A percentile compares a stretch with the other conserved stretches of the same genome.
phyloP scores from a whole-genome alignment of 2,888 invertebrate genomes.

The Actias luna region DNA sequence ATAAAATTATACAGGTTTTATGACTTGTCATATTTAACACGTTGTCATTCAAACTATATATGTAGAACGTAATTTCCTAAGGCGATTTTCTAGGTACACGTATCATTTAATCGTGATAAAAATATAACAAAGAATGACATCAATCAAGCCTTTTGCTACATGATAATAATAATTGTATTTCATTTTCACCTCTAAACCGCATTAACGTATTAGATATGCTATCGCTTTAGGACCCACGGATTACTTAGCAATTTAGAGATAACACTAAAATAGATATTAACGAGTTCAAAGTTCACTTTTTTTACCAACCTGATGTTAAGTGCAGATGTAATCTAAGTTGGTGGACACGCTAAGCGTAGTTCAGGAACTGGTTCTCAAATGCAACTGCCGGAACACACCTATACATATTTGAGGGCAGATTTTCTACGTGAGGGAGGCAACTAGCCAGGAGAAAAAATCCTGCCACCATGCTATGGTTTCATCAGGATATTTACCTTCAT shows the following conservation, averaged over 20 bases:
- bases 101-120: not conserved
- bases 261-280: not conserved
- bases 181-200: not conserved
- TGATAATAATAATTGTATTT: not conserved
- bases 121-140: not conserved
- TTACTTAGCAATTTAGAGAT: not conserved
- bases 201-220: not conserved
- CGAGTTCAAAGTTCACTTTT: not conserved
- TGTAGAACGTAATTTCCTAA: not conserved
- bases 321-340: too few species aligned
- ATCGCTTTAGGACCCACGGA: not conserved
- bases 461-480: too few species aligned
- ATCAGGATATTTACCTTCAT: too few species aligned
- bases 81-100: not conserved
- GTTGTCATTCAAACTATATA: not conserved
- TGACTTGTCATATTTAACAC: too few species aligned
- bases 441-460: too few species aligned
- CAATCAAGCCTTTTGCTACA: not conserved
- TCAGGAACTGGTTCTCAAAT: too few species aligned
- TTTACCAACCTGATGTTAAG: not conserved
- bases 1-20: too few species aligned
- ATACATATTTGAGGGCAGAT: too few species aligned
- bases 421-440: too few species aligned
- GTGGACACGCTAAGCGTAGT: too few species aligned
- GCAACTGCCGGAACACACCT: too few species aligned